phyloP scores from a whole-genome alignment of 2,797 vertebrate genomes.

The Cirrhinus molitorella region DNA sequence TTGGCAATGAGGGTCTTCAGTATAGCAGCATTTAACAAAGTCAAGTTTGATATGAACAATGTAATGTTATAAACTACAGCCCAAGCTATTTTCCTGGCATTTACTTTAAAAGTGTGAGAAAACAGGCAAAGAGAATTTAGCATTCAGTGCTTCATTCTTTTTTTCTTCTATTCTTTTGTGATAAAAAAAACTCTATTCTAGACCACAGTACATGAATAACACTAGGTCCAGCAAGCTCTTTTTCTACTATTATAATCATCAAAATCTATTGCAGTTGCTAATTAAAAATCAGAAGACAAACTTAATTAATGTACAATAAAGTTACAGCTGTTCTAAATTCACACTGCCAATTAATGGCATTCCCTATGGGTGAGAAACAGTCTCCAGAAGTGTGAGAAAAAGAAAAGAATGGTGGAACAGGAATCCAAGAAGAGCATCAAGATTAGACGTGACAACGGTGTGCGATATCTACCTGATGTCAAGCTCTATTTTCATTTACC shows the following conservation, averaged over 20 bases:
- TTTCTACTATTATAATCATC: neutral
- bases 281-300: slow-evolving; percentile 29
- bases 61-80: neutral
- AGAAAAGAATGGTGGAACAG: neutral
- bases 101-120: neutral
- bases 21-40: neutral
- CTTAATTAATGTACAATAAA: slow-evolving; percentile 25
- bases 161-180: slow-evolving; percentile 13
- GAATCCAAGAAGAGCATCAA: neutral
- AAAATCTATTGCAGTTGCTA: neutral
- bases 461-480: slow-evolving; percentile 52
- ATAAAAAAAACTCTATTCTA: neutral
- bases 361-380: slow-evolving; percentile 6
- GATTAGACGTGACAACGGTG: slow-evolving; percentile 16
- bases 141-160: neutral
- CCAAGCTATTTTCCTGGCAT: neutral
- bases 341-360: slow-evolving; percentile 45
- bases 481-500: slow-evolving; percentile 67
- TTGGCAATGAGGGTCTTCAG: neutral
- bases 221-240: neutral
- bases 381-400: slow-evolving; percentile 6
- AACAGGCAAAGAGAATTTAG: neutral
- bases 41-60: neutral
- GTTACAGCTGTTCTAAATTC: slow-evolving; percentile 37
- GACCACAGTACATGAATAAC: neutral